These are phyloP conservation scores for Protophormia terraenovae DNA, from an alignment of 2,888 invertebrate species.

Conservation along the genomic window DNA sequence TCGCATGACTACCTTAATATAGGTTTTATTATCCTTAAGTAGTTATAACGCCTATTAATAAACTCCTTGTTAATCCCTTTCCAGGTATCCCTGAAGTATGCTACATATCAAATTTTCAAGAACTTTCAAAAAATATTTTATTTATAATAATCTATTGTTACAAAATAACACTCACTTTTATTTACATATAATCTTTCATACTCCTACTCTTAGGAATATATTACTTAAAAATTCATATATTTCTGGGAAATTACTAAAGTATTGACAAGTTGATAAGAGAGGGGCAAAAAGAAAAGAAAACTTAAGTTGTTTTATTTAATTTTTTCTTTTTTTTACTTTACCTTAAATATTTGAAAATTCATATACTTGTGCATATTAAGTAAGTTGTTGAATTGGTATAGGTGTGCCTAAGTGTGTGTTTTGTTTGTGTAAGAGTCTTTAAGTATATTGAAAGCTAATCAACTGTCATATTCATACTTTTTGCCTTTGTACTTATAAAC, in stretches of 20 bases:
- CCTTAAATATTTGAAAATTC: neutral
- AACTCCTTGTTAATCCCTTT: neutral
- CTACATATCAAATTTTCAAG: neutral
- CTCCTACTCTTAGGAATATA: neutral
- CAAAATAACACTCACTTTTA: neutral
- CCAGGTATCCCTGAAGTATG: neutral
- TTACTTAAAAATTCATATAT: neutral
- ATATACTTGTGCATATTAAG: neutral
- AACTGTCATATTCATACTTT: constrained; percentile 64
- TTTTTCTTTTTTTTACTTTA: neutral
- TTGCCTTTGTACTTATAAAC: neutral
- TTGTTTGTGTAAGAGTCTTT: constrained; percentile 17
- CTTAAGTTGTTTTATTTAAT: too few relatives aligned
- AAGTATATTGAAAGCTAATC: constrained; percentile 66
- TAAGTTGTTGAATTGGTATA: neutral
- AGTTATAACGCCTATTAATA: neutral
- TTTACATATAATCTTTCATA: neutral
- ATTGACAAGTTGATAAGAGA: neutral
- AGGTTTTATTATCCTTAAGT: neutral
- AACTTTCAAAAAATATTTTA: neutral
- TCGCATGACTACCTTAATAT: neutral
- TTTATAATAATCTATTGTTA: neutral
- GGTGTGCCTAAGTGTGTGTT: constrained; percentile 6
- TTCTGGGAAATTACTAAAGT: neutral
- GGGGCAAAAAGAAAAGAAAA: neutral